These are phyloP conservation scores for Hypotaenidia okinawae DNA, from an alignment of 2,797 vertebrate genomes.

Conservation along the genomic window DNA sequence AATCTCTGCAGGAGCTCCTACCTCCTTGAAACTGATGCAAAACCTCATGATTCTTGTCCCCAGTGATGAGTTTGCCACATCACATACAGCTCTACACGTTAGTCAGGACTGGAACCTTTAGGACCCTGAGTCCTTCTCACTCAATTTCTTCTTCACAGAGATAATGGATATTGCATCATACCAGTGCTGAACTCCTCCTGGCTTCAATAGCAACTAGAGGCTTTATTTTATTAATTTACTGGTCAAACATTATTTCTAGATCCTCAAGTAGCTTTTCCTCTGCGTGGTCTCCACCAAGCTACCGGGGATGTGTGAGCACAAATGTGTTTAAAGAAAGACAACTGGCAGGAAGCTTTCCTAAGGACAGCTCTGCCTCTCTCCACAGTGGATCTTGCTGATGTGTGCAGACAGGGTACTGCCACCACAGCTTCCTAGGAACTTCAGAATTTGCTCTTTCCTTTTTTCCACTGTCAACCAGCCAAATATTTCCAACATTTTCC, in stretches of 20 bases:
- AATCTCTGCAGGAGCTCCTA: not conserved
- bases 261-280: not conserved
- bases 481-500: constrained; percentile 54
- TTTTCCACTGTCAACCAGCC: not conserved
- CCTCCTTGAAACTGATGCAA: not conserved
- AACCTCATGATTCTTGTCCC: not conserved
- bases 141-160: not conserved
- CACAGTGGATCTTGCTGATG: not conserved
- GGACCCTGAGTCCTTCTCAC: not conserved
- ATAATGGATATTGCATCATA: not conserved
- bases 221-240: not conserved
- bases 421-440: constrained; percentile 19
- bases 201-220: not conserved
- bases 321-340: not conserved
- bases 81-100: fast-evolving
- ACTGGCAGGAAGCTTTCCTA: not conserved
- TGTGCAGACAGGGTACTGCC: not conserved
- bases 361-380: not conserved
- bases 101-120: not conserved
- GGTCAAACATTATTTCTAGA: not conserved
- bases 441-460: constrained; percentile 38
- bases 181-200: not conserved
- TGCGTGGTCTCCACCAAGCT: not conserved
- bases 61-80: not conserved
- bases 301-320: fast-evolving